These are phyloP conservation scores for Lagria hirta DNA, from an alignment of 2,888 invertebrate species.

Conservation along the genomic window DNA sequence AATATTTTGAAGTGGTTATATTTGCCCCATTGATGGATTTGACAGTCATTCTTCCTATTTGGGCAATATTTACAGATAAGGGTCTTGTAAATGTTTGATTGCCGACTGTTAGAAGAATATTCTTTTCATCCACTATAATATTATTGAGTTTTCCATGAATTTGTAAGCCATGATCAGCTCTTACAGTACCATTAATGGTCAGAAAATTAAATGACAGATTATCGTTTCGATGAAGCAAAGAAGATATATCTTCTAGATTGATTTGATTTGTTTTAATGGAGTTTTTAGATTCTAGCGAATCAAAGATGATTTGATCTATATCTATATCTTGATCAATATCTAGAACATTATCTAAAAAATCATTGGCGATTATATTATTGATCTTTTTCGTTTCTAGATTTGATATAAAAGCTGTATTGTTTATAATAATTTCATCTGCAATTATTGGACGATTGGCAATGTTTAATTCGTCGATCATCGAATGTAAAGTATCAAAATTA, in stretches of 20 bases:
- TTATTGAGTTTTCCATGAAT: constrained; percentile 43
- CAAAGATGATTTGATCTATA: constrained; percentile 33
- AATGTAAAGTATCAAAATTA: constrained; percentile 10
- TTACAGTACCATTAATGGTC: constrained; percentile 43
- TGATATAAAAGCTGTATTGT: constrained; percentile 36
- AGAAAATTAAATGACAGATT: constrained; percentile 37
- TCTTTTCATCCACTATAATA: constrained; percentile 39
- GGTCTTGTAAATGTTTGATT: constrained; percentile 49
- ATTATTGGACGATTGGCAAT: constrained; percentile 28
- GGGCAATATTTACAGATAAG: constrained; percentile 35
- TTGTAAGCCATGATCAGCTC: constrained; percentile 38
- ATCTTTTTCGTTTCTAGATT: constrained; percentile 38
- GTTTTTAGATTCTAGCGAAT: constrained; percentile 39
- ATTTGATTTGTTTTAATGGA: constrained; percentile 35
- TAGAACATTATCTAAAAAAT: constrained; percentile 40
- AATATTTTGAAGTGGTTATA: constrained; percentile 13
- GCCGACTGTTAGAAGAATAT: constrained; percentile 43
- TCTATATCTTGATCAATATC: constrained; percentile 38
- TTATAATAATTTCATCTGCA: constrained; percentile 39
- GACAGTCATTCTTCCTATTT: constrained; percentile 36
- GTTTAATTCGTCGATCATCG: constrained; percentile 6
- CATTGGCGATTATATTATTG: constrained; percentile 38
- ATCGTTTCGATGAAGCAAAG: constrained; percentile 38
- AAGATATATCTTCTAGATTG: constrained; percentile 40
- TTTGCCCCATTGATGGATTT: constrained; percentile 40